Evolutionary conservation across 1,140 invertebrate species (phyloP), one percentile per base, ranked within the genome.

Genomic region (Anthonomus grandis): DNA sequence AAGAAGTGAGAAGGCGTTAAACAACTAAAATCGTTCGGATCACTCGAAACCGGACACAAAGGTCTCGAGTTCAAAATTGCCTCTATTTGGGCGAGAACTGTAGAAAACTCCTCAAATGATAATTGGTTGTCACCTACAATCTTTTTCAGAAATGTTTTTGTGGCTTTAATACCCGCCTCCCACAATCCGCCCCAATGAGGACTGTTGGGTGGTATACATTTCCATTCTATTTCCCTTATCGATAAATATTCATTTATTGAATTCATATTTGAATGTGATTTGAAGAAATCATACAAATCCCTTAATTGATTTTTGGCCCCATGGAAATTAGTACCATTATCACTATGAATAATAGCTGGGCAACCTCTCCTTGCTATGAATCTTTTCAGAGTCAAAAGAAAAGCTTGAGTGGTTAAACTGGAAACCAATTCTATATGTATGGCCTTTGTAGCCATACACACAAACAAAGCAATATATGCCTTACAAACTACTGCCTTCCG

Each of bases 341-440:
- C 59, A 27, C 44, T 65, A 34, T 59, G 19, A 24, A 34, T 63
- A 4, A 17, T 1, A 31, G 12, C 8, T 10, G 56, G 56, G 8
- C 37, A 44, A 27, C 71, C 72, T 41, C 73, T 56, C 23, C 72
- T 51, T 12, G 70, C 63, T 12, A 78, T 66, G 58, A 79, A 75
- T 34, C 75, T 41, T 13, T 70, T 41, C 1, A 78, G 44, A 17
- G 67, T 64, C 25, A 64, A 62, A 13, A 78, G 39, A 47, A 75
- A 76, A 0, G 64, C 64, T 21, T 73, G 64, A 0, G 74, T 73
- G 2, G 65, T 54, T 4, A 78, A 49, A 3, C 62, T 64, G 9
- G 63, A 57, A 0, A 66, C 71, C 0, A 74, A n/a, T 52, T 79
- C 76, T 1, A 79, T 17, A 52, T 80, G 76, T 1, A 79, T 61